Base-by-base conservation (phyloP, 2,797 vertebrate genomes). In the Hippopotamyrus pictus region DNA sequence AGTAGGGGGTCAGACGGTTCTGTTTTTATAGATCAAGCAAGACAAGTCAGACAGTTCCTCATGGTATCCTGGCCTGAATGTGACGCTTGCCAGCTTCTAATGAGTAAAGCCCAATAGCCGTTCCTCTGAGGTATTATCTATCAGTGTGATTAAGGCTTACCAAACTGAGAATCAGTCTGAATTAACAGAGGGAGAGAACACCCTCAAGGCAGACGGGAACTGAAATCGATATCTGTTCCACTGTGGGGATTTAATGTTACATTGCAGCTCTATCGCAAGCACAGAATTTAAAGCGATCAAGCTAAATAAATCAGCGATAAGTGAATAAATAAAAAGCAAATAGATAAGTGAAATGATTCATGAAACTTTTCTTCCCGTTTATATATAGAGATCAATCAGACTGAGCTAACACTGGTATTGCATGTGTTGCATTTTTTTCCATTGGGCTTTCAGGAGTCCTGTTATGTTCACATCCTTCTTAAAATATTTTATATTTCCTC, bases 131-230 rank as follows among this genome's bases (percentile, higher is more conserved):
- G 87, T 48, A 88, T 88, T 88, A 73, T 51, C 48, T 51, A 76
- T 88, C 65, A 46, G n/a, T 54, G 37, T 88, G 86, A 88, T 88
- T 62, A 88, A 69, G 54, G 12, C n/a, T 53, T 33, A 88, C 86
- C 33, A 79, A 88, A 88, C 69, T 76, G 88, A 46, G 22, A 79
- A 44, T 44, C 29, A 12, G 53, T 46, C 54, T 41, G 53, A 87
- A 87, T 65, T 88, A 65, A 50, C 82, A 51, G 48, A 33, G 25
- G 62, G 62, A 22, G 76, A 82, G 17, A 41, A 62, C 46, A 88
- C 86, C 37, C 29, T 19, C 6, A 86, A 51, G 22, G 46, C 46
- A 86, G 22, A 33, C 2, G 8, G 76, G n/a, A 22, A 51, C 8
- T 51, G 50, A 54, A 82, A 84, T 50, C 41, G 4, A 48, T 84